Evolutionary conservation across 2,113 vertebrate genomes (phyloP).

Genomic region (Pantherophis guttatus): DNA sequence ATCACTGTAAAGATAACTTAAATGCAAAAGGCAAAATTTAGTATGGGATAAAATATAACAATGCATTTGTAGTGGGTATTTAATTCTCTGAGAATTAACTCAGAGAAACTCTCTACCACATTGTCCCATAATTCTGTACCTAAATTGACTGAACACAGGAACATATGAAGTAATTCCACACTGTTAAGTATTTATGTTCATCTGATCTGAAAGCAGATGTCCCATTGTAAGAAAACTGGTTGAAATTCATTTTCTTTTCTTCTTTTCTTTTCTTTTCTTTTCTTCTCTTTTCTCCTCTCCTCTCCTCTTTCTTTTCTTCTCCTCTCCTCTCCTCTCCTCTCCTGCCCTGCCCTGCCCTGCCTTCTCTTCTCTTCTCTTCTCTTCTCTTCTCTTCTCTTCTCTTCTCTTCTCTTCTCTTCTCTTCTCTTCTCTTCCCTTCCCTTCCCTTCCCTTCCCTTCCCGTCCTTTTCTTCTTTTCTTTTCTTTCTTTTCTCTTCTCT

Average conservation of each 20-base stretch:
- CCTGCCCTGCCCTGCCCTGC: too few relatives aligned
- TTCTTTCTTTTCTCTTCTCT: too few relatives aligned
- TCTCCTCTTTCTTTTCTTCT: too few relatives aligned
- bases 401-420: too few relatives aligned
- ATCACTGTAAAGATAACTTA: not conserved
- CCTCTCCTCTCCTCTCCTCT: too few relatives aligned
- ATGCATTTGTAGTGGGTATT: not conserved
- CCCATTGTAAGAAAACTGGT: not conserved
- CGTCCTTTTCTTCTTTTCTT: too few relatives aligned
- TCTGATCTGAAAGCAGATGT: not conserved
- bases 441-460: rapidly evolving
- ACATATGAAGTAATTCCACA: not conserved
- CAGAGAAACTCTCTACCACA: not conserved
- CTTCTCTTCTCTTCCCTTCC: too few relatives aligned
- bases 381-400: too few relatives aligned
- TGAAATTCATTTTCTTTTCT: not conserved
- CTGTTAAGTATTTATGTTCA: not conserved
- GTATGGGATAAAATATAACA: not conserved
- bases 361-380: too few relatives aligned
- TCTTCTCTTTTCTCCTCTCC: too few relatives aligned
- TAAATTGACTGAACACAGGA: not conserved
- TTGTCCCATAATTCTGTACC: not conserved
- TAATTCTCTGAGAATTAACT: not conserved
- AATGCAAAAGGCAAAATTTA: not conserved
- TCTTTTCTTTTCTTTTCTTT: too few relatives aligned